phyloP scores from a whole-genome alignment of 2,888 invertebrate species.

The Chirona hameri region DNA sequence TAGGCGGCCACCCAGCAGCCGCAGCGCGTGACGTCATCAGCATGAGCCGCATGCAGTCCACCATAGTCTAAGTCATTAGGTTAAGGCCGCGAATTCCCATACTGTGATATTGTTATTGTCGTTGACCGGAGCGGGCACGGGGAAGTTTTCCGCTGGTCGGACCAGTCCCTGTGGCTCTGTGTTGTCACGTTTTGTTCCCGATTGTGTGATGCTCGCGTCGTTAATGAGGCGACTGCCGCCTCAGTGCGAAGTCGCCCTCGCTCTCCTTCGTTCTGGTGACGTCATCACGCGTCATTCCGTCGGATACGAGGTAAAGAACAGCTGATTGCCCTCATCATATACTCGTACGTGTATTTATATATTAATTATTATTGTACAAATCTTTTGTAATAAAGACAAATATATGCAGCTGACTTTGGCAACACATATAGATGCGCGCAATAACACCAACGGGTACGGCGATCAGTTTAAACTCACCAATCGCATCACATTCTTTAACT shows the following conservation, averaged over 20 bases:
- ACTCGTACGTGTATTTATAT: slow-evolving; percentile 8
- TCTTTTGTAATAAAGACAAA: slow-evolving; percentile 6
- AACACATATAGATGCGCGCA: neutral
- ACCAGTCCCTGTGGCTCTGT: neutral
- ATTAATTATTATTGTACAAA: slow-evolving; percentile 22
- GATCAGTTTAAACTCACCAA: too few relatives aligned
- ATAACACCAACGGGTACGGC: too few relatives aligned
- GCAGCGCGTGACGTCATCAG: neutral
- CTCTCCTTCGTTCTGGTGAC: neutral
- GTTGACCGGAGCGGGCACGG: neutral
- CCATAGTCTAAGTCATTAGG: slow-evolving; percentile 13
- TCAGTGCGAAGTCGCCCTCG: neutral
- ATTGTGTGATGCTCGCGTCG: too few relatives aligned
- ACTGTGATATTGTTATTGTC: neutral
- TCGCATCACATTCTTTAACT: too few relatives aligned
- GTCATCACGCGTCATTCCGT: neutral
- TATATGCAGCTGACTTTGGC: neutral
- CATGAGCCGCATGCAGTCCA: neutral
- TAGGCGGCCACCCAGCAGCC: neutral
- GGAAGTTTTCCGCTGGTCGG: slow-evolving; percentile 1
- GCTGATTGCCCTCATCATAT: neutral
- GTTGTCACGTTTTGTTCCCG: neutral
- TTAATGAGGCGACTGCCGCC: too few relatives aligned
- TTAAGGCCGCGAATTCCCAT: slow-evolving; percentile 28
- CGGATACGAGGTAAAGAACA: neutral